Conservation (phyloP, 2,113 vertebrate genomes). For the Nestor notabilis region DNA sequence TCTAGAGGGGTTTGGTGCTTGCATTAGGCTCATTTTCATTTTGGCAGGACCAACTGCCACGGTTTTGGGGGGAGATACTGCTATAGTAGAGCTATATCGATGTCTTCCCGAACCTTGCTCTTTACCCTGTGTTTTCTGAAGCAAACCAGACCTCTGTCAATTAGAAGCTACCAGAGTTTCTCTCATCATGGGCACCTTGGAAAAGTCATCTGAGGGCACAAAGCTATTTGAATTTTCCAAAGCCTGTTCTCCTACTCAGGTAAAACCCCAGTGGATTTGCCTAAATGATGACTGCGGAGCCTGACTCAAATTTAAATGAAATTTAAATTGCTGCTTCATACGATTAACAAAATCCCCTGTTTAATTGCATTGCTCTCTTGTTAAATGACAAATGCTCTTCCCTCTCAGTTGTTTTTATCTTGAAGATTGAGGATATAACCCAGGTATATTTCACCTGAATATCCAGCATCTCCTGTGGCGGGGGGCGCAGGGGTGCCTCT, state of each 20-base stretch:
- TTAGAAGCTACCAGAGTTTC: background rate
- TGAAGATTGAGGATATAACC: background rate
- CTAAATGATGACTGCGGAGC: slow-evolving; percentile 50
- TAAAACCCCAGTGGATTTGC: slow-evolving; percentile 62
- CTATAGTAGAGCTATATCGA: background rate
- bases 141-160: background rate
- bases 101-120: background rate
- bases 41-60: background rate
- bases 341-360: background rate
- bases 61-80: background rate
- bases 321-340: slow-evolving; percentile 45
- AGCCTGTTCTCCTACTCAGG: slow-evolving; percentile 62
- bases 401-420: background rate
- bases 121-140: background rate
- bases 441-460: background rate
- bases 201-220: slow-evolving; percentile 42
- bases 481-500: background rate
- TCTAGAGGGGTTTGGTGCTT: background rate
- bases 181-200: background rate
- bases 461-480: background rate
- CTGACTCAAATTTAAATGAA: slow-evolving; percentile 44
- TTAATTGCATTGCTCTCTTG: background rate
- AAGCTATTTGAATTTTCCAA: slow-evolving; percentile 52
- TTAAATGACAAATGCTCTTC: background rate
- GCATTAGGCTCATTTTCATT: background rate